Evolutionary conservation across 2,113 vertebrate species (phyloP).

Genomic region (Lamprologus speciosus): DNA sequence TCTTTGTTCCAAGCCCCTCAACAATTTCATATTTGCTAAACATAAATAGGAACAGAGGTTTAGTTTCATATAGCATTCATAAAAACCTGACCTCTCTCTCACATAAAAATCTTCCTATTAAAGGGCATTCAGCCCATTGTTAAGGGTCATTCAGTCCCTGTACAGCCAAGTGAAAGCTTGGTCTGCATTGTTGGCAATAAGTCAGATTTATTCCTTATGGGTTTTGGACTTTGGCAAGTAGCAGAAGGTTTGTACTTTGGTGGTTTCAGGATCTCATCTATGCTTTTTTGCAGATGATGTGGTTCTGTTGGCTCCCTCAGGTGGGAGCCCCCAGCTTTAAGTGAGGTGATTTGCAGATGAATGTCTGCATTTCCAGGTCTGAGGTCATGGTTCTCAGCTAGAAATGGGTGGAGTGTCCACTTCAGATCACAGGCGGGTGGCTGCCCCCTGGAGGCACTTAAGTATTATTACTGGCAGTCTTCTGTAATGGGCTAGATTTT

Average conservation of each 20-base stretch:
- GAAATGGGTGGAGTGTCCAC: fast-evolving
- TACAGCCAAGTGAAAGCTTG: not conserved
- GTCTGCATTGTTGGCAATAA: not conserved
- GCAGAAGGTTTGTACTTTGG: not conserved
- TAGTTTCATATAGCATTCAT: not conserved
- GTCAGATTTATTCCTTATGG: not conserved
- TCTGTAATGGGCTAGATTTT: not conserved
- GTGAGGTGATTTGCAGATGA: fast-evolving
- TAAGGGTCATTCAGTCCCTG: not conserved
- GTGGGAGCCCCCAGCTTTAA: fast-evolving
- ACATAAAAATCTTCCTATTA: not conserved
- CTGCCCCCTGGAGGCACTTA: not conserved
- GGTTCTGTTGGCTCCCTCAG: not conserved
- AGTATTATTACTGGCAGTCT: fast-evolving
- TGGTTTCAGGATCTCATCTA: not conserved
- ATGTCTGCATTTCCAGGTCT: fast-evolving
- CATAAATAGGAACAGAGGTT: fast-evolving
- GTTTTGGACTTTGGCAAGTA: not conserved
- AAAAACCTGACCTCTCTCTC: not conserved
- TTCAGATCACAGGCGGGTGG: fast-evolving
- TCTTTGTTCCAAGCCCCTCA: not conserved
- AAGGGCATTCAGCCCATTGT: not conserved
- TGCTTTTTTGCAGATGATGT: not conserved
- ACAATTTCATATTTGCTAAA: not conserved
- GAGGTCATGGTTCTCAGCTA: not conserved